Evolutionary conservation across 2,797 vertebrate genomes (phyloP), one percentile per base, ranked within the genome.

Genomic region (Rhodeus uyekii): DNA sequence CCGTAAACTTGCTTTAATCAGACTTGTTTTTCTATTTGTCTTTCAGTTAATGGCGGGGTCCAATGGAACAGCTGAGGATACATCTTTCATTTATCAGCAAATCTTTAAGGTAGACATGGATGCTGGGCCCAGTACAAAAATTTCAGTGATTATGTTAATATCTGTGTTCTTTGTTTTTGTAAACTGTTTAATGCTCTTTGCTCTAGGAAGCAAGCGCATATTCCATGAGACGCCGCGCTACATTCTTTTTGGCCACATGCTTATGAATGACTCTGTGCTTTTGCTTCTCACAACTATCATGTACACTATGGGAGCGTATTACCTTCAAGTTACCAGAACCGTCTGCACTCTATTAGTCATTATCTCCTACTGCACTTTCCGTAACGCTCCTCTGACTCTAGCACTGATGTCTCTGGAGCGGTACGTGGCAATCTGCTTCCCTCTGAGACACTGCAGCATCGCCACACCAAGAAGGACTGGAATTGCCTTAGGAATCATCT

Each of bases 351-450:
- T 87, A 8, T 39, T 92, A 0, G 3, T 14, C 2, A n/a, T 88
- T 22, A 3, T 90, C 0, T 16, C 48, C 0, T 3, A 10, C 5
- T 73, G 90, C 7, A 73, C 81, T 0, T 87, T 32, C 2, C 22
- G 4, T 0, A 84, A 90, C 5, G 87, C 90, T 13, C 92, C 92
- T 48, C 80, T 93, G 27, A 93, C 87, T 2, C 87, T 94, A 79
- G 86, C 90, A n/a, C n/a, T 91, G 76, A 94, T 94, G 92, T 90
- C 91, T 61, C 58, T 93, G 42, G 93, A 94, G 84, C 90, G 91
- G 13, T 94, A 88, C 27, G 87, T 93, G 7, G 92, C 93, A 19
- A 90, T 94, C 55, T 91, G 91, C 63, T 89, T 85, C 74, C 91
- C 92, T 4, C 86, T 93, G 79, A 91, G 87, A 16, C 90, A 93